Base-by-base conservation (phyloP, 2,113 vertebrate genomes). In the Pampusana beccarii region DNA sequence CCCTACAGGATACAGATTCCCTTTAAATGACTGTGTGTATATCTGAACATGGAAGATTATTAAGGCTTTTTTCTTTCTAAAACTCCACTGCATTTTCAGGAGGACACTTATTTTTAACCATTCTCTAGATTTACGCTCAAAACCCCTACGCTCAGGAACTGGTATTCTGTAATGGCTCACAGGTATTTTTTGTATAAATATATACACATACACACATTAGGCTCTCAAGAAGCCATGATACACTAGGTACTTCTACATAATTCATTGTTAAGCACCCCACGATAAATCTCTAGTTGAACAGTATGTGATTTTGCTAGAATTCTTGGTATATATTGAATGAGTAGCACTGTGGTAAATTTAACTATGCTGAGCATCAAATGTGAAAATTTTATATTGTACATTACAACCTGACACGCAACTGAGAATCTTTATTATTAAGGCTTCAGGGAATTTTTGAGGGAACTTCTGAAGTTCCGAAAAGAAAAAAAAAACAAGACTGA, bases 391-490 rank as follows among this genome's bases (percentile, higher is more conserved):
- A 50, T 67, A 74, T 72, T 91, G 92, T 62, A 48, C 62, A 46
- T 93, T 93, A 88, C 90, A 95, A 86, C 65, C 73, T 81, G 80
- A 92, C 86, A 67, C 1, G 18, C 72, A 66, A 56, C 83, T 34
- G 71, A 94, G 82, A 77, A 93, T 83, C 86, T 87, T 92, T 92
- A 74, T 92, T 96, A 93, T 92, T 88, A 80, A 77, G 85, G 94
- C 93, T 95, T 94, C 78, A 13, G 93, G 95, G 93, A 95, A 75
- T 92, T 95, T 97, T 94, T 85, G 57, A 93, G 94, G 91, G 87
- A 96, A 92, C 80, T 97, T 96, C 84, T 94, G 83, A 95, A 89
- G 85, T 93, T 92, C 79, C 90, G 86, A 94, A 94, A 91, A 88
- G 38, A 65, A 86, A 87, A 58, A 65, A 86, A 87, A 58, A 69